phyloP scores from a whole-genome alignment of 2,797 vertebrate species.

The Melanotaenia pygmaea region DNA sequence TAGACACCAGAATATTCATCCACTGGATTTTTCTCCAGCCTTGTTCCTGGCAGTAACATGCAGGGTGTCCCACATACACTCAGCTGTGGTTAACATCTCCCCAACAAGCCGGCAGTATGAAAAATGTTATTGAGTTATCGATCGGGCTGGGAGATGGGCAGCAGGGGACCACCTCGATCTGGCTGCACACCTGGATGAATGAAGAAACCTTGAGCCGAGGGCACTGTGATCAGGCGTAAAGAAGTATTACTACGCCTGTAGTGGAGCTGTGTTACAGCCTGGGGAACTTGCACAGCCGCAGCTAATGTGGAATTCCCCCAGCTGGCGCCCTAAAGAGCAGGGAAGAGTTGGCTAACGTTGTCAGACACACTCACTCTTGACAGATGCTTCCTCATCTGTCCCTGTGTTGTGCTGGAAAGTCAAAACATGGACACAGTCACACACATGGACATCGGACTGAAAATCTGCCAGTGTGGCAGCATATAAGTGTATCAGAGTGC shows the following conservation, averaged over 20 bases:
- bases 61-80: constrained; percentile 84
- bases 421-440: constrained; percentile 53
- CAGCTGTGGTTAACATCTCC: constrained; percentile 86
- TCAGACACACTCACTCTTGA: constrained; percentile 76
- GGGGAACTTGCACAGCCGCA: constrained; percentile 60
- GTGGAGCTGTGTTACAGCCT: constrained; percentile 45
- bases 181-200: constrained; percentile 70
- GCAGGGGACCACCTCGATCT: constrained; percentile 80
- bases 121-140: constrained; percentile 95
- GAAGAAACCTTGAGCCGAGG: constrained; percentile 64
- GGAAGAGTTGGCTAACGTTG: constrained; percentile 69
- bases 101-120: constrained; percentile 87
- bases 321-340: constrained; percentile 73
- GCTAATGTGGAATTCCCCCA: constrained; percentile 72
- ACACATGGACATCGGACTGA: constrained; percentile 53
- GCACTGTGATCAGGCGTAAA: constrained; percentile 69
- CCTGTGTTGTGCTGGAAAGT: constrained; percentile 47
- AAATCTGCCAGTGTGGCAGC: constrained; percentile 12
- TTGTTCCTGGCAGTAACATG: constrained; percentile 28
- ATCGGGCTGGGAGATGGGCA: constrained; percentile 86
- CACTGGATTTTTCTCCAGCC: constrained; percentile 6
- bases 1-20: constrained; percentile 25
- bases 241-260: constrained; percentile 66
- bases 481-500: constrained; percentile 15
- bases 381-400: constrained; percentile 67